Percentiles rank a stretch among this genome's conserved stretches.
Evolutionary conservation across 2,113 vertebrate species (phyloP).

Genomic region (Mobula birostris): DNA sequence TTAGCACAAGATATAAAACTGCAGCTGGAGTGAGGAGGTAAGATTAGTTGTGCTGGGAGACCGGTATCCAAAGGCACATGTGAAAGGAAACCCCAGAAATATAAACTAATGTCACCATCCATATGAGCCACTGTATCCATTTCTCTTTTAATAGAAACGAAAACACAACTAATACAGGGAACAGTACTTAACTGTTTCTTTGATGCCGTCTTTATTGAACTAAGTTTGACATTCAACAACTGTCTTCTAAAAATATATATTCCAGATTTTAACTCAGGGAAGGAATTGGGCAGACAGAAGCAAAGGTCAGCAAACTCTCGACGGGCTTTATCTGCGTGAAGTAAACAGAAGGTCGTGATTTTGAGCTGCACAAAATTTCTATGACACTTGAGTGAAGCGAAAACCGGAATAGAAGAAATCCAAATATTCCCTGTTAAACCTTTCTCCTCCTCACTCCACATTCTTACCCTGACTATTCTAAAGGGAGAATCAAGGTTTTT

Average conservation of each 20-base stretch:
- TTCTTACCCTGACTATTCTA: no score
- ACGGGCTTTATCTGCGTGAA: neutral
- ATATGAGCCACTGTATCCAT: neutral
- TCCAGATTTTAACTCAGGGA: neutral
- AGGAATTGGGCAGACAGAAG: neutral
- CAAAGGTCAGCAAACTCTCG: neutral
- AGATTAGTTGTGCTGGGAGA: neutral
- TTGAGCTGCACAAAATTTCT: neutral
- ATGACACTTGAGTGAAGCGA: neutral
- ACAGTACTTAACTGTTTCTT: neutral
- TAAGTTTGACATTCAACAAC: neutral
- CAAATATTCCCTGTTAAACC: neutral
- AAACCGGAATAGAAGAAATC: neutral
- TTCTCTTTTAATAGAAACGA: slow-evolving; percentile 9
- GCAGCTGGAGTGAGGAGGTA: neutral
- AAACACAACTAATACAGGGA: neutral
- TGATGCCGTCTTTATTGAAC: neutral
- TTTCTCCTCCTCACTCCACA: neutral
- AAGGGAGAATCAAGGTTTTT: no score
- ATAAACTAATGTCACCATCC: neutral
- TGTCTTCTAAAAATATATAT: neutral
- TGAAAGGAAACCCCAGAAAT: slow-evolving; percentile 30
- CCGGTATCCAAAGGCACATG: no score
- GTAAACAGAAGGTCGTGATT: neutral
- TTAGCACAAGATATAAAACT: neutral